A percentile compares a stretch with the other conserved stretches of the same genome.
Evolutionary conservation across 2,797 vertebrate genomes (phyloP).

Genomic region (Myiotriccus ornatus): DNA sequence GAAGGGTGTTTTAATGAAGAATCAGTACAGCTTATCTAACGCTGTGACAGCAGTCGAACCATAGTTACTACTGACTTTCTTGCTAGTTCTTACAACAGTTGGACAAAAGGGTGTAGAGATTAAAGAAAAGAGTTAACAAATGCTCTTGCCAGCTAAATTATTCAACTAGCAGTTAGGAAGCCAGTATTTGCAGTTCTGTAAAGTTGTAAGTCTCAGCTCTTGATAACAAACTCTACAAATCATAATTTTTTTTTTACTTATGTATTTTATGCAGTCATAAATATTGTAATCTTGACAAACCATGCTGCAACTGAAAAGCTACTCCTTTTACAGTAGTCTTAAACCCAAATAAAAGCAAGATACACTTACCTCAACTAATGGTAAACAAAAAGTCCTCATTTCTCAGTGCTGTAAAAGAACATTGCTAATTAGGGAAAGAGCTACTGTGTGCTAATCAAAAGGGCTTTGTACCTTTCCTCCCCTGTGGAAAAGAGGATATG

Average conservation of each 20-base stretch:
- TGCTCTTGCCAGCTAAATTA: conserved; percentile 48
- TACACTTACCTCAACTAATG: conserved; percentile 65
- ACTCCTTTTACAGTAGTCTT: conserved; percentile 67
- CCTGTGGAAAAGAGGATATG: neutral
- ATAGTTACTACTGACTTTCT: conserved; percentile 12
- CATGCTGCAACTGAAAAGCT: conserved; percentile 67
- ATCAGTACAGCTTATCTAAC: conserved; percentile 25
- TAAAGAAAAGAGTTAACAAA: conserved; percentile 1
- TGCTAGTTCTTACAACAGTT: neutral
- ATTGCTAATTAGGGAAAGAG: conserved; percentile 41
- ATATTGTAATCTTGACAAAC: conserved; percentile 68
- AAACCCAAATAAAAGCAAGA: conserved; percentile 69
- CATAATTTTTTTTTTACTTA: conserved; percentile 46
- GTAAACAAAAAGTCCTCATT: conserved; percentile 60
- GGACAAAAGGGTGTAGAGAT: neutral
- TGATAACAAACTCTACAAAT: conserved; percentile 53
- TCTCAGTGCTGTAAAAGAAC: conserved; percentile 48
- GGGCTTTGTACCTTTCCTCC: neutral
- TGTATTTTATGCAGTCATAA: conserved; percentile 67
- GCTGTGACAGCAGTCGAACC: conserved; percentile 34
- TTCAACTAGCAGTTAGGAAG: conserved; percentile 45
- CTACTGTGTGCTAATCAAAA: neutral
- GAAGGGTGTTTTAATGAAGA: conserved; percentile 39
- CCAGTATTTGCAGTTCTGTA: conserved; percentile 59
- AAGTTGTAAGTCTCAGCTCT: conserved; percentile 54